Evolutionary conservation across 2,113 vertebrate species (phyloP), one percentile per base, ranked within the genome.

Genomic region (Rhinopomastus cyanomelas): DNA sequence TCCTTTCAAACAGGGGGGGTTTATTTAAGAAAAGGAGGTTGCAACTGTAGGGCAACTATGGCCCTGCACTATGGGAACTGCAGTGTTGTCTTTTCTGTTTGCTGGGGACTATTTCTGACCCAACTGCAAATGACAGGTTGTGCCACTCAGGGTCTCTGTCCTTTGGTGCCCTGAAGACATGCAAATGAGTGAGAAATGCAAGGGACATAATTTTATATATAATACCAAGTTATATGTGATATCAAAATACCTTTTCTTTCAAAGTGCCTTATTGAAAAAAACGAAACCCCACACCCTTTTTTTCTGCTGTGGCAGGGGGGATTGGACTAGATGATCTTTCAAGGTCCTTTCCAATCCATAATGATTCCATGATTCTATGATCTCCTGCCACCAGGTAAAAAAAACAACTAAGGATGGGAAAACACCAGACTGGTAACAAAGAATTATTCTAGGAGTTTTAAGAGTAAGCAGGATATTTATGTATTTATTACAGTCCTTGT

Each of bases 401-500:
- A 91, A 30, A 14, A 78, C 86, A 90, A 84, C 5, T 11, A 13
- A 56, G 8, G 26, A n/a, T 42, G 14, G 0, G 0, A 3, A 25
- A 39, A 59, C 37, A 66, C 32, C 68, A 59, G 4, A 23, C 11
- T 8, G 32, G 17, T 56, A 89, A 44, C 27, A 44, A 78, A 81
- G 69, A 67, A 82, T 73, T 91, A 57, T 81, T 88, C 64, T 78
- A 78, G 49, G 66, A 27, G 32, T 88, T 95, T 61, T 2, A 13
- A 92, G 69, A 67, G 75, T 76, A 88, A 78, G 23, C 19, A 55
- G 65, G 69, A 71, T 95, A 88, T 93, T 95, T 90, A 78, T 90
- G 90, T 86, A 66, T 86, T 92, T 95, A 75, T 60, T 69, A 56
- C 75, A 81, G 93, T 94, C 90, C 92, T 80, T 57, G 39, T 65